phyloP scores from a whole-genome alignment of 2,113 vertebrate genomes.

The Ibidorhyncha struthersii region DNA sequence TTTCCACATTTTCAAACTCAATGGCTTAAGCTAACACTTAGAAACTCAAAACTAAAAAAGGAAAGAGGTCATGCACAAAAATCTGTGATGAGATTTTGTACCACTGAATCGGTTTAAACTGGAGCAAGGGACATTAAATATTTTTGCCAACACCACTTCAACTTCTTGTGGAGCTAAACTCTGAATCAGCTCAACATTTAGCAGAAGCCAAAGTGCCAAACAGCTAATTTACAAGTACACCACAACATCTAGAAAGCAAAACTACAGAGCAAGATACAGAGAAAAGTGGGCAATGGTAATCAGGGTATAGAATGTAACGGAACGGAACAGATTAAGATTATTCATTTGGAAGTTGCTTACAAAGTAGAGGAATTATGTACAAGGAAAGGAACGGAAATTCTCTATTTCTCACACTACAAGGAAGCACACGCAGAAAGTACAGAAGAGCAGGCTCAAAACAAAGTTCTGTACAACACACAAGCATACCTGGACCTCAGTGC shows the following conservation, averaged over 20 bases:
- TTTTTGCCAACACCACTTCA: background rate
- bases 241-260: background rate
- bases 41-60: background rate
- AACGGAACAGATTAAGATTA: background rate
- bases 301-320: background rate
- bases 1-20: background rate
- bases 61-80: background rate
- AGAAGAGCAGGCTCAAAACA: background rate
- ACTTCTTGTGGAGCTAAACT: background rate
- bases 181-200: background rate
- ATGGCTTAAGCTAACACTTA: background rate
- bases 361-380: background rate
- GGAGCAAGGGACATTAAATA: background rate
- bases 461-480: background rate
- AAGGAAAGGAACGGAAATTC: background rate
- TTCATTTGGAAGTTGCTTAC: background rate
- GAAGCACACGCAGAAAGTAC: background rate
- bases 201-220: background rate
- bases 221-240: background rate
- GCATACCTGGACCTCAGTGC: background rate
- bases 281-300: background rate
- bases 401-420: background rate
- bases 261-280: background rate
- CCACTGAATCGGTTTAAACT: background rate
- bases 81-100: background rate